phyloP scores from a whole-genome alignment of 2,888 invertebrate species.

The Ischnus inquisitorius region DNA sequence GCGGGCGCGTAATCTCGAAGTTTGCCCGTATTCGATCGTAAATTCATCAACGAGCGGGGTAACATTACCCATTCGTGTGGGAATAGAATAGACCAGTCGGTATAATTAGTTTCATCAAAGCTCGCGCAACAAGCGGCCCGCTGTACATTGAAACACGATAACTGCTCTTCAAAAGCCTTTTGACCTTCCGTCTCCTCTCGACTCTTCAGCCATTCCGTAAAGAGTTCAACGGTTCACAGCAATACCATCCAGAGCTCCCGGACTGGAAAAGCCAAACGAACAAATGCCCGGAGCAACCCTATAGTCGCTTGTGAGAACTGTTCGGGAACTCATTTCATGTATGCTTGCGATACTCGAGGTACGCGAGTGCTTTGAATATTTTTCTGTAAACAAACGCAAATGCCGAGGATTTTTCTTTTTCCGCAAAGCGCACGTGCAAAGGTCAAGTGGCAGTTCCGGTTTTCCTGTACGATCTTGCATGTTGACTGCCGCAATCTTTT shows the following conservation, averaged over 20 bases:
- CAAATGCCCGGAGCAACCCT: not conserved
- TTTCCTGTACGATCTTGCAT: not conserved
- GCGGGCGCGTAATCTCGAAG: not conserved
- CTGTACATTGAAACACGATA: constrained; percentile 3
- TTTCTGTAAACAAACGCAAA: not conserved
- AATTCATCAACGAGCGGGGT: not conserved
- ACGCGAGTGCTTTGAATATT: not conserved
- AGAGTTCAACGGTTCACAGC: not conserved
- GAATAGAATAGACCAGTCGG: not conserved
- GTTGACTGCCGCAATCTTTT: too few species aligned
- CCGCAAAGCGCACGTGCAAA: not conserved
- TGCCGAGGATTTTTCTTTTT: not conserved
- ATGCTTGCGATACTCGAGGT: constrained; percentile 2
- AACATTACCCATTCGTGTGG: too few species aligned
- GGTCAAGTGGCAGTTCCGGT: not conserved
- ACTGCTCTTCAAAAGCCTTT: not conserved
- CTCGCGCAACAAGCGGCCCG: not conserved
- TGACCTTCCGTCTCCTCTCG: not conserved
- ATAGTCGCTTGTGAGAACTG: not conserved
- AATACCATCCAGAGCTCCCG: not conserved
- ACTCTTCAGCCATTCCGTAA: not conserved
- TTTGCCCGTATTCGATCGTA: not conserved
- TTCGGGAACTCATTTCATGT: not conserved
- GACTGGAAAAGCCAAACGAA: not conserved
- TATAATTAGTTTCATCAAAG: not conserved